Evolutionary conservation across 2,797 vertebrate genomes (phyloP).

Genomic region (Gobio occitaniae): DNA sequence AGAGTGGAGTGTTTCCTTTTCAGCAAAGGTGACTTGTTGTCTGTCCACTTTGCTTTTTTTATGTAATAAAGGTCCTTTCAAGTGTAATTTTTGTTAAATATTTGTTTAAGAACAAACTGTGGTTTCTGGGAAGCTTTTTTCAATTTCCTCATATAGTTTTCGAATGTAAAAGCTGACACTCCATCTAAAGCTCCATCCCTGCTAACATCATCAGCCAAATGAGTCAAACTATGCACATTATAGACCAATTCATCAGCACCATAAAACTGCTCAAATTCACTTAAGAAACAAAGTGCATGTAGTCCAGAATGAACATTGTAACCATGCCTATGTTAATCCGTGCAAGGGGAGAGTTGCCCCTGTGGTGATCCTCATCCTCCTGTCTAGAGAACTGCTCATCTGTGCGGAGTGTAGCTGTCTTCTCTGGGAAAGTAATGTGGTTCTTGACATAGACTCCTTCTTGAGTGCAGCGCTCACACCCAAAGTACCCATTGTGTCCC

Average conservation of each 20-base stretch:
- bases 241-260: too few species aligned
- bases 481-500: constrained; percentile 24
- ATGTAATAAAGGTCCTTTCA: constrained; percentile 6
- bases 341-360: too few species aligned
- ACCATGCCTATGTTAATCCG: too few species aligned
- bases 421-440: constrained; percentile 24
- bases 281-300: background rate
- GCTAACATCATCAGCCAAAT: too few species aligned
- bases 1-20: background rate
- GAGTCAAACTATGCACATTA: too few species aligned
- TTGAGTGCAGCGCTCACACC: constrained; percentile 35
- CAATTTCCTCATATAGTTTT: constrained; percentile 26
- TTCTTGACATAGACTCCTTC: constrained; percentile 24
- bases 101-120: constrained; percentile 27
- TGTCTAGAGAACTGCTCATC: too few species aligned
- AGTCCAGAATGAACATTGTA: background rate
- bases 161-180: constrained; percentile 29
- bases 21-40: too few species aligned
- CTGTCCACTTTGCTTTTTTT: background rate
- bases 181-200: constrained; percentile 38
- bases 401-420: background rate
- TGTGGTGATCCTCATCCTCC: too few species aligned
- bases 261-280: too few species aligned
- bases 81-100: constrained; percentile 1
- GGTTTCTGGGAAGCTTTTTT: constrained; percentile 23